Evolutionary conservation across 64 coral and sea anemone species (phyloP).

Genomic region (Catalaphyllia jardinei): DNA sequence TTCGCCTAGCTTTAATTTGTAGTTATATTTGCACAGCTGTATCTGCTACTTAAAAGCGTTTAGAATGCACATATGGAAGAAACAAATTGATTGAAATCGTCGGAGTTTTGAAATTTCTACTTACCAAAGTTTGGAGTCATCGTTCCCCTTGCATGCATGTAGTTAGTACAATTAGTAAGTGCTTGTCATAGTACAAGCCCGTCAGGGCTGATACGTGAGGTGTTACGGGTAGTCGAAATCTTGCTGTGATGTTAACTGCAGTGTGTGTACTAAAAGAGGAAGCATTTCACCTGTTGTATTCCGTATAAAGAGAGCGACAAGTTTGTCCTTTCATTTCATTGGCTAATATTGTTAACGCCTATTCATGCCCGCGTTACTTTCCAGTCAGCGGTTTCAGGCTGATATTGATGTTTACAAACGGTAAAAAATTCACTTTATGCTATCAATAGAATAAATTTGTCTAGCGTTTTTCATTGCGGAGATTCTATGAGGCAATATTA

Average conservation of each 20-base stretch:
- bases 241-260: background rate
- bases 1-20: background rate
- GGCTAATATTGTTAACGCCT: background rate
- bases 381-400: conserved; percentile 1
- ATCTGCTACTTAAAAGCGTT: background rate
- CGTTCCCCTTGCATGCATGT: background rate
- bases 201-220: background rate
- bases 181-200: background rate
- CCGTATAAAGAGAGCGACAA: background rate
- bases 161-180: background rate
- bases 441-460: background rate
- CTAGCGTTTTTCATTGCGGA: background rate
- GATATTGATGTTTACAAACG: background rate
- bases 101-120: background rate
- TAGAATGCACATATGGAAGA: background rate
- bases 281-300: background rate
- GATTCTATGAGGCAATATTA: background rate
- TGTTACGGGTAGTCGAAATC: background rate
- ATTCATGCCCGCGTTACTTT: background rate
- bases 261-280: conserved; percentile 2
- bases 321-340: background rate
- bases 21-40: background rate
- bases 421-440: background rate
- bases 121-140: background rate
- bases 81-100: background rate